Percentiles rank a stretch among this genome's conserved stretches.
Conservation (phyloP, 2,113 vertebrate genomes). For the Casuarius casuarius region DNA sequence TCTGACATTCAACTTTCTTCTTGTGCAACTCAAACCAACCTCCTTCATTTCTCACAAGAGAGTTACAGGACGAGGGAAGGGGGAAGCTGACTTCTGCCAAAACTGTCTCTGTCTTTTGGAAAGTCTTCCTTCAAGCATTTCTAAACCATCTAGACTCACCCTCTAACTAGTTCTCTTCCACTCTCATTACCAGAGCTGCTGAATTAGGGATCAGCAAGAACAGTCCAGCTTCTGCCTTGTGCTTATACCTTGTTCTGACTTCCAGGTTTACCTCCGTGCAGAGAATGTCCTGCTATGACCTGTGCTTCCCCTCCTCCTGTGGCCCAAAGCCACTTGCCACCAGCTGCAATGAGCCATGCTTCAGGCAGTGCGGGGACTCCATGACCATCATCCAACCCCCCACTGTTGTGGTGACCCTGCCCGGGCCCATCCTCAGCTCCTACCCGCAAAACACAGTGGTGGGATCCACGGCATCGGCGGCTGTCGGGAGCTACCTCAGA, state of each 20-base stretch:
- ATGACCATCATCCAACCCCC: slow-evolving; percentile 25
- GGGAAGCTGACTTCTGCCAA: not conserved
- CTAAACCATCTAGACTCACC: not conserved
- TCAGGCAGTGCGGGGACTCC: slow-evolving; percentile 42
- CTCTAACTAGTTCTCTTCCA: not conserved
- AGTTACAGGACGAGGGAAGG: fast-evolving
- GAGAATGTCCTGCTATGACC: slow-evolving; percentile 53
- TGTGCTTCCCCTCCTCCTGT: slow-evolving; percentile 48
- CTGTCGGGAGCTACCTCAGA: slow-evolving; percentile 16
- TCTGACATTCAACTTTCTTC: not conserved
- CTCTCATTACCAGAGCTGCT: not conserved
- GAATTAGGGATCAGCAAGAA: not conserved
- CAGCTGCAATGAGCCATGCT: slow-evolving; percentile 61
- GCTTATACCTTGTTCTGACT: not conserved
- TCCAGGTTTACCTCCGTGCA: not conserved
- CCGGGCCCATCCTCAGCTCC: slow-evolving; percentile 62
- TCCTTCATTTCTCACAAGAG: fast-evolving
- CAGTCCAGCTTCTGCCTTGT: not conserved
- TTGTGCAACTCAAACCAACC: not conserved
- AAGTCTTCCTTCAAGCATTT: not conserved
- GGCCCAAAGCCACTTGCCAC: not conserved
- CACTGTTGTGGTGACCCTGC: slow-evolving; percentile 24
- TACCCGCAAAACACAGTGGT: not conserved
- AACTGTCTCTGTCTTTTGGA: not conserved
- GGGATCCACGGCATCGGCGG: not conserved